Evolutionary conservation across 1,140 invertebrate species (phyloP), one percentile per base, ranked within the genome.

Genomic region (Drosophila athabasca): DNA sequence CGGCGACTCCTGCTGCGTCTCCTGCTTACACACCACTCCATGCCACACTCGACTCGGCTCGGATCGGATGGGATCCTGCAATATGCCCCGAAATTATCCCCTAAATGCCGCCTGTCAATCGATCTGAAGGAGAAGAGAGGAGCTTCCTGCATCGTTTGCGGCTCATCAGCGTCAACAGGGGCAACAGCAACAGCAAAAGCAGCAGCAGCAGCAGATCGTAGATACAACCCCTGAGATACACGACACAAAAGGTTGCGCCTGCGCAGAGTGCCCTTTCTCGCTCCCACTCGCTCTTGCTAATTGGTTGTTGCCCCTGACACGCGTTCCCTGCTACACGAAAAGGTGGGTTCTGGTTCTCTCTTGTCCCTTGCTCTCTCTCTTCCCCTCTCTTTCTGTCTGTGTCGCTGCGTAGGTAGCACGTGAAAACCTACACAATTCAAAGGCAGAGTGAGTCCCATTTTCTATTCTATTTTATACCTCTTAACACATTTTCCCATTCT

Each of bases 101-200:
- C 71, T 87, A 82, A 87, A 87, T 87, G 66, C 83, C 51, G 81
- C 82, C 58, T 87, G 81, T 77, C 81, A 85, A 75, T 75, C 53
- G 78, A 39, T 39, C 13, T 39, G 39, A 24, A 44, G 52, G 51
- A 51, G 67, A 15, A 54, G 48, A 51, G 57, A 66, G 82, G 61
- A 70, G 82, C 74, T 87, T 85, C 81, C 82, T 87, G 82, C 82
- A 57, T 78, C 64, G 79, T 87, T 85, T 88, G 82, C 78, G 82
- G 78, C 82, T 87, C 83, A 87, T 87, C 82, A 87, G 75, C 62
- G 78, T 82, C 82, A 75, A 51, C 59, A 49, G 35, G 35, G 11
- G 9, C 68, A 19, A 19, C 1, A 72, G 68, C 19, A 24, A 11
- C 39, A 54, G 54, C 22, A 45, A 17, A 41, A 57, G 17, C 54